These are phyloP conservation scores for Scomber colias DNA, from an alignment of 2,113 vertebrate species.

Conservation along the genomic window DNA sequence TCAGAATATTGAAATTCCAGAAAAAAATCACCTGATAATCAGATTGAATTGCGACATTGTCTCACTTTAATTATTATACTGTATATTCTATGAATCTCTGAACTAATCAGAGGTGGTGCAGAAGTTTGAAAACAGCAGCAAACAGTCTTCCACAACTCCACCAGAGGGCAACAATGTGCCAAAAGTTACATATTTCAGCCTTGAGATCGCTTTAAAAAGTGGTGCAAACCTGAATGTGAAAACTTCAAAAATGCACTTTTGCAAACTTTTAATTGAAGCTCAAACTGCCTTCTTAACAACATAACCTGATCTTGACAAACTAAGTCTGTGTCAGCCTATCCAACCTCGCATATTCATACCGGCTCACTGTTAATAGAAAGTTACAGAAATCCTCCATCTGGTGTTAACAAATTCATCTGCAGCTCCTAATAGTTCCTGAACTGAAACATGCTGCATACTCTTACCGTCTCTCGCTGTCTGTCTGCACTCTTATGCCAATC, in stretches of 20 bases:
- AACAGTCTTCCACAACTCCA: neutral
- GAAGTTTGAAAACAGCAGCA: too few species aligned
- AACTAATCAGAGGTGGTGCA: neutral
- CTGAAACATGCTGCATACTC: neutral
- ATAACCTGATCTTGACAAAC: neutral
- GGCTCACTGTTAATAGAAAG: neutral
- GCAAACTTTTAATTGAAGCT: neutral
- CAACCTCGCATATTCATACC: neutral
- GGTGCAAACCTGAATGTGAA: neutral
- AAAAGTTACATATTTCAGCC: neutral
- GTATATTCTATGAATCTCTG: too few species aligned
- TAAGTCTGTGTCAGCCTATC: neutral
- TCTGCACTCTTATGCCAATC: neutral
- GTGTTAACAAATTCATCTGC: slow-evolving; percentile 7
- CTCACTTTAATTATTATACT: too few species aligned
- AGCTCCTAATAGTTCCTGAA: neutral
- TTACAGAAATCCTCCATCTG: slow-evolving; percentile 12
- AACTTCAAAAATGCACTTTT: too few species aligned
- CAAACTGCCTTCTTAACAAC: neutral
- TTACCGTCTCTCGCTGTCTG: neutral
- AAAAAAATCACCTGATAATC: neutral
- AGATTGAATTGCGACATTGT: neutral
- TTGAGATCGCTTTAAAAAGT: neutral
- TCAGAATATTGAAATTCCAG: neutral
- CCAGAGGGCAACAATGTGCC: neutral